Conservation (phyloP, 2,113 vertebrate species). For the Stercorarius parasiticus region DNA sequence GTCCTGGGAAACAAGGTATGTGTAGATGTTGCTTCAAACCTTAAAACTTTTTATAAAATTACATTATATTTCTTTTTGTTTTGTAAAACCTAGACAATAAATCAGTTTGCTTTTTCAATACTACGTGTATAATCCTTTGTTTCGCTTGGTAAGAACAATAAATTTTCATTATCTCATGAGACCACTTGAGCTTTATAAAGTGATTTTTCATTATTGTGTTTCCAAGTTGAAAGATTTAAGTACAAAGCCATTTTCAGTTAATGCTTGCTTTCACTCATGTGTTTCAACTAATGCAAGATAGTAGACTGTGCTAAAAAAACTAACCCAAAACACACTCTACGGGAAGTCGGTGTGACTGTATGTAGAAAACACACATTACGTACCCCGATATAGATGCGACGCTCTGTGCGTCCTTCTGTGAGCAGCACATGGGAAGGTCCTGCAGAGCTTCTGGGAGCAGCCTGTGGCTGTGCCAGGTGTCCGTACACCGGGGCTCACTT, state of each 20-base stretch:
- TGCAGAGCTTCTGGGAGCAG: background rate
- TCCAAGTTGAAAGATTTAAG: background rate
- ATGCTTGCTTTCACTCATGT: background rate
- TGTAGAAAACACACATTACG: rapidly evolving
- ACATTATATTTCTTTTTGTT: background rate
- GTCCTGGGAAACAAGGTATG: background rate
- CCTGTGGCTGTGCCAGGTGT: background rate
- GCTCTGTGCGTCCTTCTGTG: background rate
- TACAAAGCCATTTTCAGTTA: background rate
- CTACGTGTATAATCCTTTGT: background rate
- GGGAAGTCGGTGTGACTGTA: background rate
- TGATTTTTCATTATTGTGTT: background rate
- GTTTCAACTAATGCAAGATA: background rate
- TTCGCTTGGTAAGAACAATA: background rate
- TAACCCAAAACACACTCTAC: background rate
- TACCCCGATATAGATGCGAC: background rate
- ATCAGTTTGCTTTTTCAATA: background rate
- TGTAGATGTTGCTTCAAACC: background rate
- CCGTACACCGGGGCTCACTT: background rate
- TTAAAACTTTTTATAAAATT: background rate
- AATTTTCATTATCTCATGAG: background rate
- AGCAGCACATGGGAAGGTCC: too few relatives aligned
- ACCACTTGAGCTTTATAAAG: background rate
- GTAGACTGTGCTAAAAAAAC: background rate
- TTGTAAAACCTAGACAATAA: background rate